A percentile compares a stretch with the other conserved stretches of the same genome.
These are phyloP conservation scores for Microctenopoma steveboyesi DNA, from an alignment of 2,797 vertebrate species.

Conservation along the genomic window DNA sequence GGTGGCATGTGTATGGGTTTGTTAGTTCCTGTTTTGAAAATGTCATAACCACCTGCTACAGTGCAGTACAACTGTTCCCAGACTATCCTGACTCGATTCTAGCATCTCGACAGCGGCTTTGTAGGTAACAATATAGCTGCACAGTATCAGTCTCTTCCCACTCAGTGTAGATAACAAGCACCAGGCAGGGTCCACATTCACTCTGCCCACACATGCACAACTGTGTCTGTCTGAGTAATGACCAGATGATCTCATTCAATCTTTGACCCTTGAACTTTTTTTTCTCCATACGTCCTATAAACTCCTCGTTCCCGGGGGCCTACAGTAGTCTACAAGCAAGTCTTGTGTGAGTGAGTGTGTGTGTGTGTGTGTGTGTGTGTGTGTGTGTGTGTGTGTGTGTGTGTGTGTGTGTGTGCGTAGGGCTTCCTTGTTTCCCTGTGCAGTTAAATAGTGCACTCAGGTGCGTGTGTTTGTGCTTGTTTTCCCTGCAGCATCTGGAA, in stretches of 20 bases:
- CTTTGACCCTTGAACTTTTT: slow-evolving; percentile 68
- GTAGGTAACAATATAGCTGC: slow-evolving; percentile 17
- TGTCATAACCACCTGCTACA: slow-evolving; percentile 35
- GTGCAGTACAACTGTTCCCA: slow-evolving; percentile 12
- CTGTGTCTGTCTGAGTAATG: slow-evolving; percentile 66
- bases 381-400: slow-evolving; percentile 18
- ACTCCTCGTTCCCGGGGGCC: slow-evolving; percentile 49
- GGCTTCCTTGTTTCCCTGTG: slow-evolving; percentile 15
- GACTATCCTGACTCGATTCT: slow-evolving; percentile 12
- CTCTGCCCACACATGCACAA: slow-evolving; percentile 32
- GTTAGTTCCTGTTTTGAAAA: slow-evolving; percentile 42
- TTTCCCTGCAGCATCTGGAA: slow-evolving; percentile 77
- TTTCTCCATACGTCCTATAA: slow-evolving; percentile 30
- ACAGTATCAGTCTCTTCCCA: slow-evolving; percentile 32
- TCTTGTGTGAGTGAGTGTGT: slow-evolving; percentile 17
- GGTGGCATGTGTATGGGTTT: not conserved
- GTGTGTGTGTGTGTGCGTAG: slow-evolving; percentile 18
- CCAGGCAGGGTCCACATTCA: slow-evolving; percentile 69
- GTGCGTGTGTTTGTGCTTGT: slow-evolving; percentile 24
- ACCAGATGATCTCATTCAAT: slow-evolving; percentile 61
- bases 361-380: slow-evolving; percentile 22
- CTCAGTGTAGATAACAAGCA: slow-evolving; percentile 28
- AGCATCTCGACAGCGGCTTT: slow-evolving; percentile 62
- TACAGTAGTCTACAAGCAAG: slow-evolving; percentile 37
- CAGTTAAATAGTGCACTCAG: slow-evolving; percentile 10